Conservation (phyloP, 2,888 invertebrate species). For the Marasmarcha lunaedactyla region DNA sequence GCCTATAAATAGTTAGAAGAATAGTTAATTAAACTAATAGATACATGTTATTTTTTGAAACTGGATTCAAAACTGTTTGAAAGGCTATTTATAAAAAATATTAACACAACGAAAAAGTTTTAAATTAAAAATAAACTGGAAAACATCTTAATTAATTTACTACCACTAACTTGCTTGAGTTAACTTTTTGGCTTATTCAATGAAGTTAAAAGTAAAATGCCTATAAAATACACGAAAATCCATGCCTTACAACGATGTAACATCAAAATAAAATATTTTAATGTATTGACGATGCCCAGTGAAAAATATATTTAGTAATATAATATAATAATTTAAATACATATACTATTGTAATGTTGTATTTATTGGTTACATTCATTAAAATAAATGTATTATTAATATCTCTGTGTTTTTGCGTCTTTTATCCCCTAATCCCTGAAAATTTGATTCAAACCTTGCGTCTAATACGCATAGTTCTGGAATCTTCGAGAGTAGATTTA, state of each 20-base stretch:
- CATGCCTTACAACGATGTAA: neutral
- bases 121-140: too few species aligned
- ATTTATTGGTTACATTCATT: slow-evolving; percentile 59
- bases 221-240: neutral
- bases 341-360: slow-evolving; percentile 59
- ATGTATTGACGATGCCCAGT: slow-evolving; percentile 19
- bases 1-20: slow-evolving; percentile 29
- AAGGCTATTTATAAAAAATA: neutral
- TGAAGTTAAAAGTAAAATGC: too few species aligned
- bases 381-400: slow-evolving; percentile 25
- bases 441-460: too few species aligned
- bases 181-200: too few species aligned
- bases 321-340: neutral
- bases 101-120: neutral
- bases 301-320: neutral
- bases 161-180: too few species aligned
- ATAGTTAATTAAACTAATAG: neutral
- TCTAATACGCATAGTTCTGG: too few species aligned
- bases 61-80: neutral
- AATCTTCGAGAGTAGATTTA: too few species aligned
- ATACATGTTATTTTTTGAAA: neutral
- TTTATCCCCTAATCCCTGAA: too few species aligned
- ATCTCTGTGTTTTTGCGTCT: slow-evolving; percentile 25
- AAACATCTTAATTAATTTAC: too few species aligned
- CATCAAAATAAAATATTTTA: neutral